Base-by-base conservation (phyloP, 2,888 invertebrate genomes). In the Dolichopus griseipennis region DNA sequence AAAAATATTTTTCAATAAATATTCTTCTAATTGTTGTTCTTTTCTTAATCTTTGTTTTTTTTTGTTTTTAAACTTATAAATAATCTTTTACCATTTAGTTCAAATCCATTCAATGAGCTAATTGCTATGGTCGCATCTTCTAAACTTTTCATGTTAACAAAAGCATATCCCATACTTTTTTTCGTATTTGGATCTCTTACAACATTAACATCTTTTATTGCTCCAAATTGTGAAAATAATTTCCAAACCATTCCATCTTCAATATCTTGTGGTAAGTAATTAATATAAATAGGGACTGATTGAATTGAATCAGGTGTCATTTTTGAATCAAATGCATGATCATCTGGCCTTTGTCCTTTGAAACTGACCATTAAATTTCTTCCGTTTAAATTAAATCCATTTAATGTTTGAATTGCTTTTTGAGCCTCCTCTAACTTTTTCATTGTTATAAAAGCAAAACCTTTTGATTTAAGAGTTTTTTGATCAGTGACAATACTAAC, bases 321-420 rank as follows among this genome's bases (percentile, higher is more conserved):
- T 52, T 52, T 52, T 10, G 37, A 10, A 52, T 52, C 18, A 52
- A 52, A 52, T 52, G 9, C 52, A n/a, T 52, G 52, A 52, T 52
- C 52, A 52, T 52, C 52, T 52, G 52, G 52, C 4, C 52, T 1
- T 52, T 52, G 52, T 15, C 52, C 52, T 52, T 52, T 52, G 52
- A 52, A 52, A 18, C 52, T 52, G n/a, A 52, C 52, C 52, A 52
- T 52, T 52, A 52, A 52, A 52, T 52, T 52, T 52, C 52, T 52
- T 52, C 18, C 18, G 15, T 52, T 52, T 52, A 52, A 18, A 18
- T 52, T 52, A n/a, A 52, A 52, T 52, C 52, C 52, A n/a, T 52
- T 52, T 52, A 52, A 52, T 52, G 52, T 52, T 52, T 52, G 52
- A 52, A 52, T 52, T 18, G 52, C 52, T n/a, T 52, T 52, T 52